phyloP scores from a whole-genome alignment of 2,888 invertebrate genomes.

The Lycophotia porphyrea region DNA sequence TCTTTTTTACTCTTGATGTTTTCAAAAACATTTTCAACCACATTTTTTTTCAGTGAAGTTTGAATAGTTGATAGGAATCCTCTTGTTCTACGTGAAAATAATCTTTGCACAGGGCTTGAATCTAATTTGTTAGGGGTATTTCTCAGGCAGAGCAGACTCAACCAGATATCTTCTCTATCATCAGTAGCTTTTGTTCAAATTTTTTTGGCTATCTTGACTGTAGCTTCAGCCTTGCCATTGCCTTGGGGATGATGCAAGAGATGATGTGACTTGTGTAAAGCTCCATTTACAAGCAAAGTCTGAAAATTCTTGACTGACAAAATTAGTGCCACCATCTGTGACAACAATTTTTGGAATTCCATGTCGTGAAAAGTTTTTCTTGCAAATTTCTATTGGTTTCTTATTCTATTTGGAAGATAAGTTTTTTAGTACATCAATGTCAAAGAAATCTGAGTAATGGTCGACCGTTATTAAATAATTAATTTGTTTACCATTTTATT shows the following conservation, averaged over 20 bases:
- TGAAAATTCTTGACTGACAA: constrained; percentile 1
- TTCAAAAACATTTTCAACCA: neutral
- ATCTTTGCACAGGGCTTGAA: no score
- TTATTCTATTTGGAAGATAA: neutral
- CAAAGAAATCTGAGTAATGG: constrained; percentile 9
- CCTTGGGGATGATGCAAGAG: constrained; percentile 7
- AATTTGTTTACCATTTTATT: neutral
- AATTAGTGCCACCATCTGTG: constrained; percentile 11
- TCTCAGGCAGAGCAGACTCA: no score
- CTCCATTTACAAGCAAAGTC: constrained; percentile 3
- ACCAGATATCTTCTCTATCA: neutral
- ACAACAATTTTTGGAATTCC: constrained; percentile 5
- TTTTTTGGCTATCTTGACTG: constrained; percentile 11
- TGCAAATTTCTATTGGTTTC: constrained; percentile 10
- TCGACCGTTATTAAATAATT: constrained; percentile 12
- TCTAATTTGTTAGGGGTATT: no score
- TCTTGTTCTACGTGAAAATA: constrained; percentile 11
- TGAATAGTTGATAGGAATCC: neutral
- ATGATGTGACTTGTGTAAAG: constrained; percentile 16
- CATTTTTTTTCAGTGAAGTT: neutral
- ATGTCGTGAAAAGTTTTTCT: constrained; percentile 10
- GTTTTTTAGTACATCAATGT: constrained; percentile 12
- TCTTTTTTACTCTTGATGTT: constrained; percentile 7
- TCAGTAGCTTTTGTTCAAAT: neutral
- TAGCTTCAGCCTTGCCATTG: constrained; percentile 8